A percentile compares a stretch with the other conserved stretches of the same genome.
Conservation (phyloP, 2,888 invertebrate species). For the Pachliopta kotzebuea region DNA sequence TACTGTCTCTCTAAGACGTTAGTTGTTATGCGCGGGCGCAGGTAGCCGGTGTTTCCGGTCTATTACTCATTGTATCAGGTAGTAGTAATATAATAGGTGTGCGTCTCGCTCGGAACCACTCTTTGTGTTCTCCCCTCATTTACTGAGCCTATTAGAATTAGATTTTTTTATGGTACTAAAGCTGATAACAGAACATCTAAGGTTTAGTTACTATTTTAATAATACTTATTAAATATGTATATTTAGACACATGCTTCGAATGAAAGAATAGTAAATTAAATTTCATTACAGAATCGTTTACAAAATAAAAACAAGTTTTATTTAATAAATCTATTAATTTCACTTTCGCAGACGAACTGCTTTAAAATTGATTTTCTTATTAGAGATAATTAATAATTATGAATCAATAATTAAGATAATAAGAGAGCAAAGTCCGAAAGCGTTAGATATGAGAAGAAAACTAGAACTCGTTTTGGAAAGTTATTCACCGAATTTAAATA, state of each 20-base stretch:
- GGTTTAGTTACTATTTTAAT: neutral
- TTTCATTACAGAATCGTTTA: too few relatives aligned
- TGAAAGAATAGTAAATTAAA: too few relatives aligned
- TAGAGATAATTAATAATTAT: neutral
- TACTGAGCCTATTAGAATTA: neutral
- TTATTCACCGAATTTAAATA: neutral
- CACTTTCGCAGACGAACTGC: too few relatives aligned
- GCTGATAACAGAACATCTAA: neutral
- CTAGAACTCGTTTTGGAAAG: neutral
- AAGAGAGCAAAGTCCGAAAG: neutral
- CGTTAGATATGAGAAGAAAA: neutral
- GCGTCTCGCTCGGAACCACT: slow-evolving; percentile 15
- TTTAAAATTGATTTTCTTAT: neutral
- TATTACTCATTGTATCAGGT: slow-evolving; percentile 38
- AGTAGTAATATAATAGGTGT: slow-evolving; percentile 29
- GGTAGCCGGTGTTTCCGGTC: slow-evolving; percentile 51
- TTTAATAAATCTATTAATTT: too few relatives aligned
- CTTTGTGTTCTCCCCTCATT: slow-evolving; percentile 21
- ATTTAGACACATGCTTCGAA: neutral
- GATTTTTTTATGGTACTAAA: neutral
- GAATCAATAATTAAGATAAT: neutral
- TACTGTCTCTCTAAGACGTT: slow-evolving; percentile 28
- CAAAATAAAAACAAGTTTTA: too few relatives aligned
- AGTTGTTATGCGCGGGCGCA: slow-evolving; percentile 45
- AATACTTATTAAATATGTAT: neutral